Evolutionary conservation across 2,888 invertebrate species (phyloP), one percentile per base, ranked within the genome.

Genomic region (Cheilosia variabilis): DNA sequence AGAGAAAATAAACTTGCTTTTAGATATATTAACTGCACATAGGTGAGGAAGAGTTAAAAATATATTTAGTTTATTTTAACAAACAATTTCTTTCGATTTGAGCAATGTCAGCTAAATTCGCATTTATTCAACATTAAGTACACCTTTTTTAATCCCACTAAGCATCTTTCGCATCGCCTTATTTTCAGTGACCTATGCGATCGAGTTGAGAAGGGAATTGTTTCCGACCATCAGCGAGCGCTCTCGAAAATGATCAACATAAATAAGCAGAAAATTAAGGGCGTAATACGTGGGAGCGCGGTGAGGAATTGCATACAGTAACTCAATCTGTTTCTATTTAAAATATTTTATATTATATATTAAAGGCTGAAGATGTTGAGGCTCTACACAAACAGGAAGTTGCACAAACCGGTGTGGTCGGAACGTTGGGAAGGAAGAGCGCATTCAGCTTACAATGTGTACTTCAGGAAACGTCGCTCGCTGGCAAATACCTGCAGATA

Each of bases 361-460:
- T 9, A 34, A 60, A 94, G 94, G 93, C 93, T 10, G 95, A 94
- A 90, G 94, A 94, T 60, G 94, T 94, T 0, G 94, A 94, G 77
- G 93, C 93, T 79, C 89, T 94, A 58, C 94, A 95, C 88, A 93
- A 94, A 75, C 93, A 93, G 89, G 94, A 94, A 94, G 92, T 95
- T 69, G 93, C 94, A 0, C 94, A 95, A 90, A 94, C 94, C 88
- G 94, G 93, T 57, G 93, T 94, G 13, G 94, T 95, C 76, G 93
- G 94, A 0, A 94, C 94, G 75, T 93, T 94, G 87, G 94, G 94
- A 88, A 89, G 94, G 55, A 92, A 94, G 87, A 94, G 94, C 79
- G 94, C 94, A 55, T 95, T 94, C 89, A 94, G 94, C 76, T 91
- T 95, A 55, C 94, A 94, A 88, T 95, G 95, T 90, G 93, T 94